A percentile compares a stretch with the other conserved stretches of the same genome.
Conservation (phyloP, 2,888 invertebrate species). For the Xestia rhomboidea region DNA sequence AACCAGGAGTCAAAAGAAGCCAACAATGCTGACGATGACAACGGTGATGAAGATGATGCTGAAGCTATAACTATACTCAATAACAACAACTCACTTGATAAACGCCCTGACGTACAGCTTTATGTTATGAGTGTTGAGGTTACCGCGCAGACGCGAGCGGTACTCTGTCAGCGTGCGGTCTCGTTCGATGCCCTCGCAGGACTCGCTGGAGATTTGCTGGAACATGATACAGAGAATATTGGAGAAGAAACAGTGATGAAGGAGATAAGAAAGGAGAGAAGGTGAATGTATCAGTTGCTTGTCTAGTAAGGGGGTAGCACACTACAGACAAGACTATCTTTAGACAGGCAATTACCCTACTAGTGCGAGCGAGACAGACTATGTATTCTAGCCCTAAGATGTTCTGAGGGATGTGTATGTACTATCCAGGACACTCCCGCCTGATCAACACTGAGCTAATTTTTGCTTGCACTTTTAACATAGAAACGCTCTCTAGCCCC, state of each 20-base stretch:
- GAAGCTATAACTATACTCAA: not conserved
- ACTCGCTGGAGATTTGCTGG: slow-evolving; percentile 85
- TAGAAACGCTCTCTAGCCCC: too few species aligned
- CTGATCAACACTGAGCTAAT: too few species aligned
- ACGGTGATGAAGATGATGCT: not conserved
- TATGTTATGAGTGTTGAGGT: slow-evolving; percentile 95
- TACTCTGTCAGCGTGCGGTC: slow-evolving; percentile 94
- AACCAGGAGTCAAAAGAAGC: not conserved
- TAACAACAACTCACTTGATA: slow-evolving; percentile 92
- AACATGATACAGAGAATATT: slow-evolving; percentile 11
- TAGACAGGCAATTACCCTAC: too few species aligned
- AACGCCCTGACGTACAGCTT: slow-evolving; percentile 95
- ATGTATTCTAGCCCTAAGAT: too few species aligned
- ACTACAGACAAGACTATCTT: too few species aligned
- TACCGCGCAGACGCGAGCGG: slow-evolving; percentile 93
- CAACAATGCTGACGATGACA: not conserved
- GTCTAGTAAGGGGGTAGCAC: too few species aligned
- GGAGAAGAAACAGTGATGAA: not conserved
- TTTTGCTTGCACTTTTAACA: too few species aligned
- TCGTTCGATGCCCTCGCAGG: slow-evolving; percentile 90
- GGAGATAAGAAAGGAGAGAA: too few species aligned
- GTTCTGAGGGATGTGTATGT: not conserved
- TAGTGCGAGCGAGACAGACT: too few species aligned
- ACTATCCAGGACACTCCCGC: too few species aligned
- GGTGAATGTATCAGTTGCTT: slow-evolving; percentile 13